Evolutionary conservation across 2,113 vertebrate species (phyloP).

Genomic region (Takifugu bimaculatus): DNA sequence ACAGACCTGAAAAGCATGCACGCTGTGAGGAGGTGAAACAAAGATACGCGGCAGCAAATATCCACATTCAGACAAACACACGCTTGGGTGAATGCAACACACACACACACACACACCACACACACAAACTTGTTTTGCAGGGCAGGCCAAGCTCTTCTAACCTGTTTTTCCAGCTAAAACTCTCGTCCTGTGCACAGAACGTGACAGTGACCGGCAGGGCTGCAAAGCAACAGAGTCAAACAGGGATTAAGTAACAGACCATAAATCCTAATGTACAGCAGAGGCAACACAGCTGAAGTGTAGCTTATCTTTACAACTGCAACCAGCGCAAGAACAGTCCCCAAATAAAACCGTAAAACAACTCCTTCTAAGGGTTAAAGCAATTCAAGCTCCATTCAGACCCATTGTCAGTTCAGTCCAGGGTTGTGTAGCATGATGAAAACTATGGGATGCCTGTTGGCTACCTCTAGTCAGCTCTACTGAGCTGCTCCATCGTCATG

Average conservation of each 20-base stretch:
- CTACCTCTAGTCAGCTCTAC: conserved; percentile 25
- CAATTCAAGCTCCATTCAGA: too few species aligned
- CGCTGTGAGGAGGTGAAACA: conserved; percentile 16
- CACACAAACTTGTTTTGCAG: conserved; percentile 4
- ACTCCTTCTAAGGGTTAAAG: too few species aligned
- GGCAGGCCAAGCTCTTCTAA: conserved; percentile 28
- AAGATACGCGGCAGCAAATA: conserved; percentile 11
- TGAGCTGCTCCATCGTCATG: conserved; percentile 21
- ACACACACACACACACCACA: background rate
- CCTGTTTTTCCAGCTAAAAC: conserved; percentile 28
- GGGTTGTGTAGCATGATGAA: background rate
- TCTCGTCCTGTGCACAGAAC: too few species aligned
- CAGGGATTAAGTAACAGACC: background rate
- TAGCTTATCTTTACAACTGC: too few species aligned
- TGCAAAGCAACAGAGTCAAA: background rate
- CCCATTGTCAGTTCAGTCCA: too few species aligned
- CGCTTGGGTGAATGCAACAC: background rate
- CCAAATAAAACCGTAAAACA: too few species aligned
- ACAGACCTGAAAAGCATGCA: conserved; percentile 22
- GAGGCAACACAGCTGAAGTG: too few species aligned
- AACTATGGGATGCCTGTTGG: background rate
- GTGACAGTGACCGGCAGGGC: too few species aligned
- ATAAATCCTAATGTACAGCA: background rate
- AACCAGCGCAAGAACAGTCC: too few species aligned
- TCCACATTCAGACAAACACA: background rate